phyloP scores from a whole-genome alignment of 2,888 invertebrate species.

The Furcula furcula region DNA sequence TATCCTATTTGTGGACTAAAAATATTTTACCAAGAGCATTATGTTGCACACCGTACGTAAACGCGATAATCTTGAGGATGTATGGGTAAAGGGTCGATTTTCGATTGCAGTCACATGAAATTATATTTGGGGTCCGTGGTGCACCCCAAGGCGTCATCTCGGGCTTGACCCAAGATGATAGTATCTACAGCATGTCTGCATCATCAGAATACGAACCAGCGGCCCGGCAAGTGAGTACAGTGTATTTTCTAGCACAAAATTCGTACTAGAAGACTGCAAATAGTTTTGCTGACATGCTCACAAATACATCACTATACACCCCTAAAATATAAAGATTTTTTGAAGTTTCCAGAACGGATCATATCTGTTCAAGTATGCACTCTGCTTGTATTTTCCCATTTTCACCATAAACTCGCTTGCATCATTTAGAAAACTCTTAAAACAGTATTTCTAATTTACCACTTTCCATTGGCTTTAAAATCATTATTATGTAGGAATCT shows the following conservation, averaged over 20 bases:
- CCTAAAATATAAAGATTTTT: conserved; percentile 32
- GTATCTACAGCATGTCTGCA: conserved; percentile 79
- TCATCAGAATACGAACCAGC: conserved; percentile 76
- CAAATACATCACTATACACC: conserved; percentile 16
- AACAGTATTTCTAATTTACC: too few relatives aligned
- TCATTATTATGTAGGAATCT: conserved; percentile 5
- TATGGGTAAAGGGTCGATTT: conserved; percentile 69
- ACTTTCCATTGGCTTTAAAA: too few relatives aligned
- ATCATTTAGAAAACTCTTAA: too few relatives aligned
- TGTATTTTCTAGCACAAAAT: conserved; percentile 17
- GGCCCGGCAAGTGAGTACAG: conserved; percentile 78
- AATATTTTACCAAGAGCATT: conserved; percentile 71
- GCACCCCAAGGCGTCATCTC: conserved; percentile 76
- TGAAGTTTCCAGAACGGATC: conserved; percentile 29
- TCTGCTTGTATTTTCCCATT: neutral
- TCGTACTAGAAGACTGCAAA: conserved; percentile 9
- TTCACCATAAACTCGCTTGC: too few relatives aligned
- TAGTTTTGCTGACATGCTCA: conserved; percentile 17
- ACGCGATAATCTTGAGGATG: conserved; percentile 56
- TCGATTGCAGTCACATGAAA: conserved; percentile 78
- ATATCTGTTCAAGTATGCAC: conserved; percentile 12
- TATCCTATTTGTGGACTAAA: conserved; percentile 73
- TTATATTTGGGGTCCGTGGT: conserved; percentile 70
- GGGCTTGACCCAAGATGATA: conserved; percentile 80
- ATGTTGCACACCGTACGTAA: conserved; percentile 55